Conservation (phyloP, 2,797 vertebrate genomes). For the Danio tinwini region DNA sequence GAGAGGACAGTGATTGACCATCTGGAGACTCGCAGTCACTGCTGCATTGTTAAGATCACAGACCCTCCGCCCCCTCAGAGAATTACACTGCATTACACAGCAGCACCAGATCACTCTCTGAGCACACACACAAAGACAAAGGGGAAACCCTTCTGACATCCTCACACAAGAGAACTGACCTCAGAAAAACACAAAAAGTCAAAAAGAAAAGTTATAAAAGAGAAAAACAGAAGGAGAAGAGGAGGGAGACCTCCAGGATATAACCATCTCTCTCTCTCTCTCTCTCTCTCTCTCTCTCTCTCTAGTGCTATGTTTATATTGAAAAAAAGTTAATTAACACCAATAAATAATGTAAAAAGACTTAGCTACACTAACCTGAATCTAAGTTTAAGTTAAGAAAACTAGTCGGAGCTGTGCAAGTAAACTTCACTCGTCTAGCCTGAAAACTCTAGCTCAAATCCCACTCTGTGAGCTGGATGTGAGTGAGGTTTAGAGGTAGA, state of each 20-base stretch:
- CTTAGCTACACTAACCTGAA: too few relatives aligned
- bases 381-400: too few relatives aligned
- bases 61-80: slow-evolving; percentile 23
- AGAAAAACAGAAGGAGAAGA: neutral
- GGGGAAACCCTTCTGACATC: neutral
- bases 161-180: slow-evolving; percentile 9
- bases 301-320: neutral
- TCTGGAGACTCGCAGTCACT: slow-evolving; percentile 40
- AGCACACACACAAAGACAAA: slow-evolving; percentile 1
- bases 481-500: too few relatives aligned
- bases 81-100: slow-evolving; percentile 29
- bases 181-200: slow-evolving; percentile 5
- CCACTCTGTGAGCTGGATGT: too few relatives aligned
- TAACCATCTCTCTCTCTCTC: neutral
- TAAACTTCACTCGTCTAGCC: too few relatives aligned
- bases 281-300: neutral
- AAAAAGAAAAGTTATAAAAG: neutral
- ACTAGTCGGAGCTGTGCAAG: too few relatives aligned
- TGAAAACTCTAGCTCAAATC: too few relatives aligned
- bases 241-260: neutral
- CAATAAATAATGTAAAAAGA: too few relatives aligned
- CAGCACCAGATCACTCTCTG: neutral
- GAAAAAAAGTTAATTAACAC: too few relatives aligned
- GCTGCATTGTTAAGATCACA: slow-evolving; percentile 35
- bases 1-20: slow-evolving; percentile 40